Evolutionary conservation across 2,113 vertebrate genomes (phyloP).

Genomic region (Rattus rattus): DNA sequence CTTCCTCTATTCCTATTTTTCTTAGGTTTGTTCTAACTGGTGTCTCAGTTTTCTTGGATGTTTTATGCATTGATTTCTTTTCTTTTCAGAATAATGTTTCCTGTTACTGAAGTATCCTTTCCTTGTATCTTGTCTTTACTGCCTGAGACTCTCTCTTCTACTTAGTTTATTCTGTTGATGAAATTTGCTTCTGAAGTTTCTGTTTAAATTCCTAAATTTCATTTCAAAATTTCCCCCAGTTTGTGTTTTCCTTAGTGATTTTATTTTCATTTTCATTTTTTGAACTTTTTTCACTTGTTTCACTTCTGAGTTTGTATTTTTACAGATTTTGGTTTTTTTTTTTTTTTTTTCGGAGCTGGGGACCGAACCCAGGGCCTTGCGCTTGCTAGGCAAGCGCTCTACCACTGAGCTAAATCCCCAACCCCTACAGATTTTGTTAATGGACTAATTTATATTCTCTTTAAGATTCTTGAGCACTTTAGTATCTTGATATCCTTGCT

Average conservation of each 20-base stretch:
- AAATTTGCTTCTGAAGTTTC: neutral
- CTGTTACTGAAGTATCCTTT: neutral
- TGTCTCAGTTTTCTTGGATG: neutral
- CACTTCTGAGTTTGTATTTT: neutral
- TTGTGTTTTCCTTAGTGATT: neutral
- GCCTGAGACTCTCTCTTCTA: neutral
- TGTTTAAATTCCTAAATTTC: neutral
- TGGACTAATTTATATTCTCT: neutral
- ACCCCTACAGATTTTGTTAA: neutral
- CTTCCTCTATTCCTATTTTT: neutral
- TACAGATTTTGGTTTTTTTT: neutral
- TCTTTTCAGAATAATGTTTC: neutral
- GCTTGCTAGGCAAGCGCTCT: too few species aligned
- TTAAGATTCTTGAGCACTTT: neutral
- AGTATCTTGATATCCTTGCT: neutral
- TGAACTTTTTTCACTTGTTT: neutral
- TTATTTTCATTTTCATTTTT: neutral
- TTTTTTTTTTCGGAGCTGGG: too few species aligned
- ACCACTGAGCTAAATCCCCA: too few species aligned
- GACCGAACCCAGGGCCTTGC: too few species aligned
- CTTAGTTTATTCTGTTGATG: neutral
- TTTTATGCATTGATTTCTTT: neutral
- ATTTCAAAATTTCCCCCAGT: neutral
- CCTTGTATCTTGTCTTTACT: neutral
- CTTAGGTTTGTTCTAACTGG: neutral